Evolutionary conservation across 2,113 vertebrate species (phyloP).

Genomic region (Anser cygnoides): DNA sequence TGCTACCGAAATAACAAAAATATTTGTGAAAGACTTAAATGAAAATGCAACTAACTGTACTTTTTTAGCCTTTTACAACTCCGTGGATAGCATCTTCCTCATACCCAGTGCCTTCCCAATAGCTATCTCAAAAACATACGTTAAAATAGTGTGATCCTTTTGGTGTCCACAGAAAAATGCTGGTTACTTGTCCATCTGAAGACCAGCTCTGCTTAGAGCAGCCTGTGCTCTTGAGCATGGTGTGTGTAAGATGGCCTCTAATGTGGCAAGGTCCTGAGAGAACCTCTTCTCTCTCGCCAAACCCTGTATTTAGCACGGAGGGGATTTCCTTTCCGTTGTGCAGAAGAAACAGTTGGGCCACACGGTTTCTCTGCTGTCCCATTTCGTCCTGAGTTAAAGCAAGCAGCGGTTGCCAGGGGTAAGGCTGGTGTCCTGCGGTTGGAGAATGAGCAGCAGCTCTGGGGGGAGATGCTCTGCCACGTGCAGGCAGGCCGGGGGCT

Average conservation of each 20-base stretch:
- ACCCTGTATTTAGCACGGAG: constrained; percentile 38
- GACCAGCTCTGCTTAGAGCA: background rate
- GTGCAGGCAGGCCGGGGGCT: background rate
- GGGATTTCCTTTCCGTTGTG: constrained; percentile 49
- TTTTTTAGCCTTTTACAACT: background rate
- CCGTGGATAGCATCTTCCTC: background rate
- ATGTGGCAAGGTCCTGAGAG: background rate
- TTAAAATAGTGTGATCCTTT: background rate
- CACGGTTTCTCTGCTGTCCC: background rate
- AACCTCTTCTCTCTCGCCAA: background rate
- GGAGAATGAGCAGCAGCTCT: background rate
- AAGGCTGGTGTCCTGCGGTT: background rate
- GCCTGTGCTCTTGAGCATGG: background rate
- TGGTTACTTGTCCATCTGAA: background rate
- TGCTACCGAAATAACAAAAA: background rate
- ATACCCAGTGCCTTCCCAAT: background rate
- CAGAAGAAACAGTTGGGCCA: constrained; percentile 26
- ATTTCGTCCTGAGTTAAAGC: background rate
- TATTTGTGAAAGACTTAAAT: background rate
- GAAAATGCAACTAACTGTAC: background rate
- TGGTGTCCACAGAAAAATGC: background rate
- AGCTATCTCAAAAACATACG: background rate
- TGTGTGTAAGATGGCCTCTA: background rate
- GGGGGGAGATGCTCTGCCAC: background rate
- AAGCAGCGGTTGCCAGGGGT: background rate